Conservation (phyloP, 2,888 invertebrate genomes). For the Myathropa florea region DNA sequence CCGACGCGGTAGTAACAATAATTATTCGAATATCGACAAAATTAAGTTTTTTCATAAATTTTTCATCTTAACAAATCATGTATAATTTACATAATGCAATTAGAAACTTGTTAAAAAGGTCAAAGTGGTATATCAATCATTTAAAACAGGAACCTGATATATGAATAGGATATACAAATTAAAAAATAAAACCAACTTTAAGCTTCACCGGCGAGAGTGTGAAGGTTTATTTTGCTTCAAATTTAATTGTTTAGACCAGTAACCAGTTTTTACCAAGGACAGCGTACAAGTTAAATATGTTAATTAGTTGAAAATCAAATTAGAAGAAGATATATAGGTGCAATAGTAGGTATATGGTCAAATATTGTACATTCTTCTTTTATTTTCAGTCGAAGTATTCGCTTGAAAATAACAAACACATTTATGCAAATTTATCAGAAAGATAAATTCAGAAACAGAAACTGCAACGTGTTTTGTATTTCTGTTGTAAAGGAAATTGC, state of each 20-base stretch:
- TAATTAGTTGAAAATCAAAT: conserved; percentile 21
- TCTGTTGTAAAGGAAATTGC: conserved; percentile 22
- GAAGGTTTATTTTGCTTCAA: conserved; percentile 26
- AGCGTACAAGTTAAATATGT: conserved; percentile 50
- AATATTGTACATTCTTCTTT: neutral
- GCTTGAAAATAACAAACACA: neutral
- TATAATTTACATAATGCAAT: conserved; percentile 57
- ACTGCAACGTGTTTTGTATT: neutral
- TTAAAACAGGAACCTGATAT: neutral
- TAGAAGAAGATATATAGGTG: conserved; percentile 31
- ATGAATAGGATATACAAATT: conserved; percentile 10
- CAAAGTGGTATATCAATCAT: conserved; percentile 8
- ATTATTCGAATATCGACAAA: neutral
- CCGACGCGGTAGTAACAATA: neutral
- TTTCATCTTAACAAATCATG: neutral
- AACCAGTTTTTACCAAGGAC: conserved; percentile 63
- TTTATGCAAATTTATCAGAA: neutral
- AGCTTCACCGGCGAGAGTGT: neutral
- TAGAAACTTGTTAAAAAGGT: conserved; percentile 32
- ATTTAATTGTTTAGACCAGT: conserved; percentile 28
- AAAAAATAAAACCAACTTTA: conserved; percentile 1
- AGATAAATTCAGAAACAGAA: neutral
- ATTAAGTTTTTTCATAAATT: neutral
- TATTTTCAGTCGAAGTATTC: conserved; percentile 1
- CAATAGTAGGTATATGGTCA: neutral